Percentiles rank a stretch among this genome's conserved stretches.
Conservation (phyloP, 2,888 invertebrate genomes). For the Dryomyza anilis region DNA sequence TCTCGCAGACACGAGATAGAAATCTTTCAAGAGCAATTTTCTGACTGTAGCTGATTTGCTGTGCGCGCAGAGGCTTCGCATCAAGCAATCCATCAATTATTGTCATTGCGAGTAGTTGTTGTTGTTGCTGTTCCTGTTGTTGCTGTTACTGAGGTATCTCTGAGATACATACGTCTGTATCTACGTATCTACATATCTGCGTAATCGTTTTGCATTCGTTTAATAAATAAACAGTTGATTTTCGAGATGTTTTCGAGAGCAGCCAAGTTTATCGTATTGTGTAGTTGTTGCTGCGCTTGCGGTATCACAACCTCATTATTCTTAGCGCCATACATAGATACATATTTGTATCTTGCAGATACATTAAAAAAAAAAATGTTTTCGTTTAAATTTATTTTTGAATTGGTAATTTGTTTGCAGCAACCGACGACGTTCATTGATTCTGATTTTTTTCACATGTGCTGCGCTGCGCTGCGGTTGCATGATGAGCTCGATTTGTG, state of each 20-base stretch:
- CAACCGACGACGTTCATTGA: slow-evolving; percentile 22
- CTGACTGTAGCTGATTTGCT: neutral
- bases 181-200: neutral
- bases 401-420: slow-evolving; percentile 25
- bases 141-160: slow-evolving; percentile 6
- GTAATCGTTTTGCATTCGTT: slow-evolving; percentile 25
- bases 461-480: too few relatives aligned
- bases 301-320: neutral
- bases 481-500: slow-evolving; percentile 24
- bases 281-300: neutral
- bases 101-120: neutral
- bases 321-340: neutral
- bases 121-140: neutral
- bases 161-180: neutral
- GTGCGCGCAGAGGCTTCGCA: neutral
- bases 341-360: neutral
- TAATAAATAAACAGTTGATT: slow-evolving; percentile 16
- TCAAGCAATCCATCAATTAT: slow-evolving; percentile 27
- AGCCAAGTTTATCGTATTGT: neutral
- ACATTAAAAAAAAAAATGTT: too few relatives aligned
- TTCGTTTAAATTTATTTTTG: too few relatives aligned
- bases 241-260: neutral
- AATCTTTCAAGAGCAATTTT: slow-evolving; percentile 27
- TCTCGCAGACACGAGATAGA: slow-evolving; percentile 24
- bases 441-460: neutral